phyloP scores from a whole-genome alignment of 2,797 vertebrate genomes.

The Mustela erminea region DNA sequence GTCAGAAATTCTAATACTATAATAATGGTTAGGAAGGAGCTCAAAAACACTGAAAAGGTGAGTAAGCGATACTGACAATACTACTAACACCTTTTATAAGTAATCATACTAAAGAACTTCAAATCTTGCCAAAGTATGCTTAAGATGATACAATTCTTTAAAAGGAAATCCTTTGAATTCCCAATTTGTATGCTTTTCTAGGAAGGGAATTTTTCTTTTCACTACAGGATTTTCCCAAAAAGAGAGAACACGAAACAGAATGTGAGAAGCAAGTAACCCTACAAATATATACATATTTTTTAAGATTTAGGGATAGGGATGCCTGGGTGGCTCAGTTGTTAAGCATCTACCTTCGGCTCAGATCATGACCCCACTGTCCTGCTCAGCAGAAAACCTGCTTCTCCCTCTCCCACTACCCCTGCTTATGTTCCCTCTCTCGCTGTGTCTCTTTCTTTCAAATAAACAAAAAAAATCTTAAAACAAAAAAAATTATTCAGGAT shows the following conservation, averaged over 20 bases:
- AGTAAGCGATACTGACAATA: neutral
- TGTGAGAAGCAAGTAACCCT: neutral
- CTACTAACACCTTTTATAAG: neutral
- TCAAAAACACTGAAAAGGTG: neutral
- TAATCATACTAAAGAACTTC: neutral
- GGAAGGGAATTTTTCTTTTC: neutral
- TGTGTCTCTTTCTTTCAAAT: no score
- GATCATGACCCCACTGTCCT: no score
- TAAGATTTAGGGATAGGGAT: no score
- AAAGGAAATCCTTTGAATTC: constrained; percentile 37
- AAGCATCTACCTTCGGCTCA: neutral
- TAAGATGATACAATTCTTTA: constrained; percentile 11
- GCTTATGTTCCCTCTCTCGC: no score
- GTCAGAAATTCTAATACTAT: neutral
- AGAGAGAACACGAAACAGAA: neutral
- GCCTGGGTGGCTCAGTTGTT: neutral
- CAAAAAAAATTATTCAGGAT: no score
- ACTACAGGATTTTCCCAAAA: neutral
- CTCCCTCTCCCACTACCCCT: no score
- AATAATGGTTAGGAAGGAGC: neutral
- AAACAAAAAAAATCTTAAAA: no score
- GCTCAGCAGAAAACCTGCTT: no score
- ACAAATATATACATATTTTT: neutral
- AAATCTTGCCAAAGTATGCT: constrained; percentile 28
- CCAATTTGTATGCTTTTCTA: neutral